phyloP scores from a whole-genome alignment of 2,113 vertebrate genomes.

The Muscicapa adusta region DNA sequence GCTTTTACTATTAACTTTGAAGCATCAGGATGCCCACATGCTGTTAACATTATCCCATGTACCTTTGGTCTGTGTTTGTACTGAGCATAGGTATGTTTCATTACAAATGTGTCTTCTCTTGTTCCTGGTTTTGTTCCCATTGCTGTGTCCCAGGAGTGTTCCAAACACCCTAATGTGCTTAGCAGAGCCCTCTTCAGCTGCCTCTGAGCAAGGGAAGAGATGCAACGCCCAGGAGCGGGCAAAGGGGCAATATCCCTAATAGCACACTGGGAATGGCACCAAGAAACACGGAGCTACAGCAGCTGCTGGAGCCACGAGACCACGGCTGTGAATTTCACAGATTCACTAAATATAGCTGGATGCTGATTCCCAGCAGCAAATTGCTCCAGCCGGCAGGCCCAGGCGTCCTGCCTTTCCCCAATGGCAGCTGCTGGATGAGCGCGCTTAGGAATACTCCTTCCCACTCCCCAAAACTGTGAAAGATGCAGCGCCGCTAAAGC shows the following conservation, averaged over 20 bases:
- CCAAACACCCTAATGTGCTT: neutral
- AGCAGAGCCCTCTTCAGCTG: neutral
- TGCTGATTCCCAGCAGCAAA: neutral
- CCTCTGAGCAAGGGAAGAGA: neutral
- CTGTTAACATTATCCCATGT: fast-evolving
- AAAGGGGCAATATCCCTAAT: neutral
- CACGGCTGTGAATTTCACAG: neutral
- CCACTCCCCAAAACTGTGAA: fast-evolving
- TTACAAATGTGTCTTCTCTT: neutral
- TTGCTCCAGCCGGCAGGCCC: neutral
- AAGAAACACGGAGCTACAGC: neutral
- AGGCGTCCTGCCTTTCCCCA: neutral
- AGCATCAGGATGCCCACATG: neutral
- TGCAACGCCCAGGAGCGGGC: neutral
- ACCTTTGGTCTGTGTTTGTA: neutral
- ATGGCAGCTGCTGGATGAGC: fast-evolving
- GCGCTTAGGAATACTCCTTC: neutral
- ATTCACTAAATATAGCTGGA: neutral
- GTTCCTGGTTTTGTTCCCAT: neutral
- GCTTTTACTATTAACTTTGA: neutral
- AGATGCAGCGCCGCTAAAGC: neutral
- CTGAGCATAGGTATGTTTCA: neutral
- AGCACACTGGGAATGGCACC: neutral
- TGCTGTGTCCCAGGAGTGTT: fast-evolving
- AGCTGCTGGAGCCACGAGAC: neutral